Percentiles rank a stretch among this genome's conserved stretches.
Evolutionary conservation across 2,797 vertebrate species (phyloP).

Genomic region (Gymnothorax javanicus): DNA sequence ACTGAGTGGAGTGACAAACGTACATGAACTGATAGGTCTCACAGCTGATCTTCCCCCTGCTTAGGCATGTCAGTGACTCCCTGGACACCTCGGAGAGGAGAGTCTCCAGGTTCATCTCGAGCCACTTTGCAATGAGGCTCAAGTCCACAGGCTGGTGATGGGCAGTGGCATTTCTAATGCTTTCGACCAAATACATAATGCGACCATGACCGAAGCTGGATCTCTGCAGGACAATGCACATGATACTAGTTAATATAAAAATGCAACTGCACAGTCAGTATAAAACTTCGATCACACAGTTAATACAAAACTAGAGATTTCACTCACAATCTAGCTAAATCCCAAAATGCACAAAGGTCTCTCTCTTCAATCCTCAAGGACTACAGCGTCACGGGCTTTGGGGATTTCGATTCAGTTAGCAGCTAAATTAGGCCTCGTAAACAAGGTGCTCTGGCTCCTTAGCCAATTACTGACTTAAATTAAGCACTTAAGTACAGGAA

Average conservation of each 20-base stretch:
- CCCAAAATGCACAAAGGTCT: too few relatives aligned
- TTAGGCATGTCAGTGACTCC: slow-evolving; percentile 38
- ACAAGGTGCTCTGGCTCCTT: too few relatives aligned
- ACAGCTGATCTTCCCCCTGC: slow-evolving; percentile 35
- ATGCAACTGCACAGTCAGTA: too few relatives aligned
- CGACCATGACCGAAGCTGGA: neutral
- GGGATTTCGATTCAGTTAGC: too few relatives aligned
- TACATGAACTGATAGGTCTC: slow-evolving; percentile 43
- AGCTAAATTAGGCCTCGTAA: too few relatives aligned
- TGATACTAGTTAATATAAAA: neutral
- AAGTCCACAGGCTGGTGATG: neutral
- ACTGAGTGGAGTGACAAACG: slow-evolving; percentile 6
- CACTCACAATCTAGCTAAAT: too few relatives aligned
- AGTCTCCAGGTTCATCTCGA: slow-evolving; percentile 35
- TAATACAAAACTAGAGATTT: too few relatives aligned
- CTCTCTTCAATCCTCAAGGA: too few relatives aligned
- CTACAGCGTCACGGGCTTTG: too few relatives aligned
- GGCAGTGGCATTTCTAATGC: neutral
- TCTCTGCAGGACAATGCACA: slow-evolving; percentile 29
- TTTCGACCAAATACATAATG: neutral
- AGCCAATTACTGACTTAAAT: too few relatives aligned
- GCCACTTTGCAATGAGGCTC: slow-evolving; percentile 31
- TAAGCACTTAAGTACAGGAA: too few relatives aligned
- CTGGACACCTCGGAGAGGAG: slow-evolving; percentile 22
- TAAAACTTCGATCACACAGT: too few relatives aligned